Evolutionary conservation across 2,797 vertebrate genomes (phyloP).

Genomic region (Acrossocheilus fasciatus): DNA sequence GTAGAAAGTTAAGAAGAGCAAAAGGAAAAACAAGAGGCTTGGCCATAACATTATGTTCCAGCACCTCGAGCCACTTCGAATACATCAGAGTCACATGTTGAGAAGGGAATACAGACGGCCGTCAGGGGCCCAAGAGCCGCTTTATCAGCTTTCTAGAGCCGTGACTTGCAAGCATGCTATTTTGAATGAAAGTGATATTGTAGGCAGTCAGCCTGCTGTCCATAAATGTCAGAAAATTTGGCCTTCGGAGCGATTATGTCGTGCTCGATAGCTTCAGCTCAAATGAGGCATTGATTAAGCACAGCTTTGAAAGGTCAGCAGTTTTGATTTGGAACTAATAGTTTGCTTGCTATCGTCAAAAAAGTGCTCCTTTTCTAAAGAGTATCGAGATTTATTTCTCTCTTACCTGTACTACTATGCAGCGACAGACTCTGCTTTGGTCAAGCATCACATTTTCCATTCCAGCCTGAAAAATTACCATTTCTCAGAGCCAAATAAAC

Average conservation of each 20-base stretch:
- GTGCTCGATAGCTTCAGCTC: constrained; percentile 24
- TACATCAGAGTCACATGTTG: constrained; percentile 66
- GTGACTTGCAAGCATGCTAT: constrained; percentile 6
- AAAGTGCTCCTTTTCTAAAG: neutral
- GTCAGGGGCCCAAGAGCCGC: constrained; percentile 15
- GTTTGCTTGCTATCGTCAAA: constrained; percentile 2
- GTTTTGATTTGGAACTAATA: constrained; percentile 24
- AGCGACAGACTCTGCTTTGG: neutral
- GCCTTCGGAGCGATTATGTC: constrained; percentile 36
- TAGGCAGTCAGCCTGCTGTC: constrained; percentile 32
- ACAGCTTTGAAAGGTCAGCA: constrained; percentile 33
- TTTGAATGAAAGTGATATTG: constrained; percentile 34
- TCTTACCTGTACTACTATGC: neutral
- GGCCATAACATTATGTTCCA: constrained; percentile 61
- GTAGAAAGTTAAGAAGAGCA: constrained; percentile 25
- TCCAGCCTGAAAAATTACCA: neutral
- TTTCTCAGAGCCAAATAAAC: neutral
- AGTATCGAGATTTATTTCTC: neutral
- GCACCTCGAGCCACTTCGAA: constrained; percentile 55
- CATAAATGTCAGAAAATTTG: constrained; percentile 32
- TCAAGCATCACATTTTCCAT: neutral
- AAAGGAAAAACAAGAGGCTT: constrained; percentile 57
- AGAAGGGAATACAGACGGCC: constrained; percentile 57
- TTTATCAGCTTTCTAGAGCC: constrained; percentile 20
- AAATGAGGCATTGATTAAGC: constrained; percentile 42